Evolutionary conservation across 92 coral and sea anemone species (phyloP).

Genomic region (Phenganax subtilis): DNA sequence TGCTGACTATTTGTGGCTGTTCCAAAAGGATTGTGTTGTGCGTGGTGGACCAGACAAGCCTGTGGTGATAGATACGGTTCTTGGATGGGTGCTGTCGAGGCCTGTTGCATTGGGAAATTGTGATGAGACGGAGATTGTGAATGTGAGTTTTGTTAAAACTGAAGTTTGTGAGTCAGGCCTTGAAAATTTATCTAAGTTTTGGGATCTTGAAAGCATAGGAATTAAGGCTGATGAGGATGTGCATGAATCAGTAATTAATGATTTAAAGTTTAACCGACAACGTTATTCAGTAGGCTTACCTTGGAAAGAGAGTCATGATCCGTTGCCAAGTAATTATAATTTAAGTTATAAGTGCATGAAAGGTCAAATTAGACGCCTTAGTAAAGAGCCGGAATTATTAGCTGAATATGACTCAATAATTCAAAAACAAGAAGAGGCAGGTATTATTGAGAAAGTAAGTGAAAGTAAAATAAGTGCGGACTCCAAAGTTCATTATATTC

Average conservation of each 20-base stretch:
- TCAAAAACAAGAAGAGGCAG: too few relatives aligned
- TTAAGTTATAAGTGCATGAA: neutral
- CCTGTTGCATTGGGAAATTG: neutral
- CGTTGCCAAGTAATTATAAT: constrained; percentile 20
- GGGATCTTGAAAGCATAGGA: too few relatives aligned
- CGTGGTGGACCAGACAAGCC: constrained; percentile 33
- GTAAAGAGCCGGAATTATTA: too few relatives aligned
- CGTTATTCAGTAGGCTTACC: constrained; percentile 33
- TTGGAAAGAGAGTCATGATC: constrained; percentile 23
- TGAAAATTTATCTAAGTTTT: neutral
- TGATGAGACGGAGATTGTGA: too few relatives aligned
- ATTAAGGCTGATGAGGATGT: neutral
- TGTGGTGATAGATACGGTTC: constrained; percentile 1
- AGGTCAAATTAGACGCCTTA: too few relatives aligned
- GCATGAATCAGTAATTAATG: constrained; percentile 1
- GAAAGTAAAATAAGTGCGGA: too few relatives aligned
- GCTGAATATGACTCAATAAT: too few relatives aligned
- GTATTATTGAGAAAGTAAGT: too few relatives aligned
- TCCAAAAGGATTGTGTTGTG: constrained; percentile 38
- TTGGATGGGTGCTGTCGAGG: neutral
- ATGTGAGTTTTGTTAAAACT: too few relatives aligned
- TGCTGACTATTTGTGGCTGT: constrained; percentile 44
- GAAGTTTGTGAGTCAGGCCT: too few relatives aligned
- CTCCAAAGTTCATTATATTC: too few relatives aligned
- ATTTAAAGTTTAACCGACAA: constrained; percentile 11